Evolutionary conservation across 1,140 invertebrate genomes (phyloP), one percentile per base, ranked within the genome.

Genomic region (Amyelois transitella): DNA sequence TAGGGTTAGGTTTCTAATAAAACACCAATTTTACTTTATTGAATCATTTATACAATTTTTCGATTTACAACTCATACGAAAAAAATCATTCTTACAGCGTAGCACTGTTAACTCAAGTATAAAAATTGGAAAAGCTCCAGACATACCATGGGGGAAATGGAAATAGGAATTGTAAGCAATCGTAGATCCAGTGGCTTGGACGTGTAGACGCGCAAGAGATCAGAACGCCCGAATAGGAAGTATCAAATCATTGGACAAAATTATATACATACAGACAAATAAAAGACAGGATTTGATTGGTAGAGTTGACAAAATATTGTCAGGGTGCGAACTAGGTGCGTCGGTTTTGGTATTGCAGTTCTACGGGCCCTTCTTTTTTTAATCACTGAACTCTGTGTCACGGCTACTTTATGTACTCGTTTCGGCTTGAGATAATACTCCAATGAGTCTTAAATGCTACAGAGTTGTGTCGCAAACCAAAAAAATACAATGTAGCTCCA

Each of bases 1-100:
- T 18, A 49, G 44, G 45, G 53, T 24, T 43, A 21, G 18, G 18
- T 45, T 12, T 18, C 18, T 72, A 77, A 78, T 83, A 25, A 81
- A 79, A 84, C 81, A 78, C 52, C 69, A 60, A 66, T 75, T 60
- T 64, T 60, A 70, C 59, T 84, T 81, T 82, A 81, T 81, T 82
- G 66, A 81, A 77, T 82, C 67, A 77, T 84, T 81, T 81, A 79
- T 82, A 84, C 79, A 82, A 73, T 76, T 62, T 75, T 75, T 58
- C 64, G 75, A 73, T 77, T 79, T 74, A 79, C 71, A 82, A 78
- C 72, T 72, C 64, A 75, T 70, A 70, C 48, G 57, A 61, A 68
- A 77, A 70, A 67, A 45, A 81, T 79, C 60, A 74, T 71, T 63
- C 58, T 43, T 64, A 60, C 53, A 60, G 72, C 69, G 58, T 66